Base-by-base conservation (phyloP, 2,888 invertebrate genomes). In the Toxonevra muliebris region DNA sequence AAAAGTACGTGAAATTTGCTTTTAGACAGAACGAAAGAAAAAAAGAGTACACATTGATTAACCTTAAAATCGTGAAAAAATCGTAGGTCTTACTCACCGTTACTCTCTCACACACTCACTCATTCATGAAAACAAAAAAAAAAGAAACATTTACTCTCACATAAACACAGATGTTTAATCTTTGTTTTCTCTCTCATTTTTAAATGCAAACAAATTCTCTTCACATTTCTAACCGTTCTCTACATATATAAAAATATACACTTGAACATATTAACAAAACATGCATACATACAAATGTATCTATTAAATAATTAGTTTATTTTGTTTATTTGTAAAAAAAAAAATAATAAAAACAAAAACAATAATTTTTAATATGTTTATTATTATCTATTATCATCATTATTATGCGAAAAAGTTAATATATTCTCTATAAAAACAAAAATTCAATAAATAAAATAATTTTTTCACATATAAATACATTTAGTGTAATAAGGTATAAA, bases 1-100 rank as follows among this genome's bases (percentile, higher is more conserved):
- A 77, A 77, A 77, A 48, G n/a, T 48, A 48, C 7, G 30, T 30
- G 7, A 30, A 30, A 30, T 30, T 30, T 7, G 30, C 30, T 30
- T n/a, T n/a, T 30, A 30, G 30, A 30, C 2, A 30, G 7, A 30
- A 30, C 30, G 30, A 30, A 30, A 30, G 30, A 4, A 30, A 30
- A 7, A 30, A 30, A 7, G 7, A 30, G 30, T 4, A 7, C 7
- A 30, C 30, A 30, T 7, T 30, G n/a, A n/a, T 30, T 30, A 30
- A 30, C 7, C 30, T 30, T 30, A 30, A 30, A 30, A 30, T 30
- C 30, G 30, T 30, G n/a, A 30, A 30, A 30, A 30, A 30, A 30
- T 30, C 7, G 30, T 30, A 30, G 30, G 30, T 30, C 30, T 4
- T 30, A 30, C 30, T 30, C 48, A 30, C 30, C 30, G 15, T 48